Percentiles rank a stretch among this genome's conserved stretches.
phyloP scores from a whole-genome alignment of 2,113 vertebrate species.

The Tupaia chinensis region DNA sequence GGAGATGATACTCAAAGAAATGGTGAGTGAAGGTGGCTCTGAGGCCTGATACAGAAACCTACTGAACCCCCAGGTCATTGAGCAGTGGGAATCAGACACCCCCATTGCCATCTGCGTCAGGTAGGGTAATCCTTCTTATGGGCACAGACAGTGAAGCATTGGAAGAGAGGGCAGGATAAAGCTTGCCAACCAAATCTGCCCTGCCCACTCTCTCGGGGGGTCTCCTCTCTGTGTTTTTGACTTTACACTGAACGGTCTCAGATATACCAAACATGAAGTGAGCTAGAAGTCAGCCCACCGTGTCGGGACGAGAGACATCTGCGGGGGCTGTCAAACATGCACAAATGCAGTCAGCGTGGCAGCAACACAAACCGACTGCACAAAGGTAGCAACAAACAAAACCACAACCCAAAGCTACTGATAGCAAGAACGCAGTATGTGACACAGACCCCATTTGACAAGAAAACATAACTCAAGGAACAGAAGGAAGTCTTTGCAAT shows the following conservation, averaged over 20 bases:
- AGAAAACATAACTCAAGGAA: background rate
- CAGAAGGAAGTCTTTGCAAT: constrained; percentile 1
- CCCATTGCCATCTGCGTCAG: background rate
- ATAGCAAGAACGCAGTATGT: background rate
- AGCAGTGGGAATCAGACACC: background rate
- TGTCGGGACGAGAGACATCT: background rate
- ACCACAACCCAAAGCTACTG: background rate
- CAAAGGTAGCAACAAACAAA: background rate
- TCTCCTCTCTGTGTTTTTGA: background rate
- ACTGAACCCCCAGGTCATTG: background rate
- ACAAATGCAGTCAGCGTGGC: background rate
- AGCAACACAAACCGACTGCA: background rate
- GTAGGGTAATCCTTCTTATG: background rate
- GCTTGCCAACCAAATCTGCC: background rate
- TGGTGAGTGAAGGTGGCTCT: rapidly evolving
- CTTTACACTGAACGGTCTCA: background rate
- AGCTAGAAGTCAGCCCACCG: background rate
- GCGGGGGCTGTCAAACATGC: background rate
- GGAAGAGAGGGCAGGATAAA: background rate
- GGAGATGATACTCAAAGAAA: background rate
- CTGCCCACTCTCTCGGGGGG: background rate
- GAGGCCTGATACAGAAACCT: background rate
- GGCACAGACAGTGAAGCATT: too few species aligned
- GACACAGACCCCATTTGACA: background rate
- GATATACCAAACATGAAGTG: background rate